Percentiles rank a stretch among this genome's conserved stretches.
Evolutionary conservation across 2,113 vertebrate genomes (phyloP).

Genomic region (Marcusenius ussheri): DNA sequence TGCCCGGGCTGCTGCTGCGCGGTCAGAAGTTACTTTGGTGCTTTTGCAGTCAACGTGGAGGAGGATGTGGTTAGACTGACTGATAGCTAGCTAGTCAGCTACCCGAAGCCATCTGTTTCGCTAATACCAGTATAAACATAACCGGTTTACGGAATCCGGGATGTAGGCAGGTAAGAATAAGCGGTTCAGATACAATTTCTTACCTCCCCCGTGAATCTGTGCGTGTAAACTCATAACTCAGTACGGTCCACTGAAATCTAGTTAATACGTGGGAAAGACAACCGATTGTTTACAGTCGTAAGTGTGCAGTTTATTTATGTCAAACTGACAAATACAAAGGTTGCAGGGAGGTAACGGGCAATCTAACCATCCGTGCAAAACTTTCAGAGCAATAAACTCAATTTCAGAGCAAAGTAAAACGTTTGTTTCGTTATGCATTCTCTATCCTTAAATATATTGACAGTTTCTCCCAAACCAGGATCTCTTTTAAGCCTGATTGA

Average conservation of each 20-base stretch:
- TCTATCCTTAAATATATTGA: neutral
- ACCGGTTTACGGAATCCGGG: neutral
- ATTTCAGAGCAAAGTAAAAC: neutral
- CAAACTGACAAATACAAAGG: neutral
- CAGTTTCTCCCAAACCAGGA: neutral
- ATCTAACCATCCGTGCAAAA: neutral
- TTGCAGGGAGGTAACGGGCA: neutral
- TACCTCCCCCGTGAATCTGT: neutral
- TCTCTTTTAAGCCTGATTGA: neutral
- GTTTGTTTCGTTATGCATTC: neutral
- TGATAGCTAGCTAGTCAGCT: neutral
- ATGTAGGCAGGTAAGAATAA: slow-evolving; percentile 26
- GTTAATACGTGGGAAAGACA: neutral
- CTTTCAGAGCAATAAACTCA: neutral
- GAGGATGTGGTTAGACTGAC: slow-evolving; percentile 26
- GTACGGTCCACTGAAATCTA: neutral
- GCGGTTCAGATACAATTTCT: neutral
- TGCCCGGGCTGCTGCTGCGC: no score
- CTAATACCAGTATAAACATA: neutral
- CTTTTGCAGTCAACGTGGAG: slow-evolving; percentile 11
- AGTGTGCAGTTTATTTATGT: neutral
- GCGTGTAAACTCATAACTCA: neutral
- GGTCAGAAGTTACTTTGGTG: neutral
- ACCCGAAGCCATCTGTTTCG: neutral
- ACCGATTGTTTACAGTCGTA: neutral